A percentile compares a stretch with the other conserved stretches of the same genome.
These are phyloP conservation scores for Colaptes auratus DNA, from an alignment of 2,113 vertebrate genomes.

Conservation along the genomic window DNA sequence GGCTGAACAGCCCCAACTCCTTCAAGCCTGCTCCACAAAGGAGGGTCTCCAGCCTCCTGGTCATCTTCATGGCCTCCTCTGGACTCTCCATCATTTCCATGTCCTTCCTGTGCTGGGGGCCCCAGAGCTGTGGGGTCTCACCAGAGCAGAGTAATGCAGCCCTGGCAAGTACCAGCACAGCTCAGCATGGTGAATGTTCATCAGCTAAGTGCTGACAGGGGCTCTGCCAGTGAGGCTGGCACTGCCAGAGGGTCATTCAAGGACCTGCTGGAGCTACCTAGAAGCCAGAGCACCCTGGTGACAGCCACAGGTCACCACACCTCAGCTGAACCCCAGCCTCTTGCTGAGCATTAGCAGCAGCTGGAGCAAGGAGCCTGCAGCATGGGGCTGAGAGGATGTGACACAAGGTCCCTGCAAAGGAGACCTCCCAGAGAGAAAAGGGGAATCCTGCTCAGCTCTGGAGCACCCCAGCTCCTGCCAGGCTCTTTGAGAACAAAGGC, in stretches of 20 bases:
- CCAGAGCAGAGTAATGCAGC: neutral
- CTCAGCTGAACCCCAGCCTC: neutral
- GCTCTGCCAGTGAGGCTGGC: neutral
- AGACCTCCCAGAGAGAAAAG: neutral
- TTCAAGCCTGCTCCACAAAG: too few relatives aligned
- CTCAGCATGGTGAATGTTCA: neutral
- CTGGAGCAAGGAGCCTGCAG: neutral
- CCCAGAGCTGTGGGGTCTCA: too few relatives aligned
- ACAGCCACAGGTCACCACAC: neutral
- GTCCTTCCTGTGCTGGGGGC: too few relatives aligned
- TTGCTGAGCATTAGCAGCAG: neutral
- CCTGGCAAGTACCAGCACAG: neutral
- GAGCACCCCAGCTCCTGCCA: neutral
- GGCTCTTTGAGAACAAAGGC: neutral
- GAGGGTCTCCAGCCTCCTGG: too few relatives aligned
- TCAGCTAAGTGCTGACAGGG: neutral
- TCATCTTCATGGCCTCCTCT: too few relatives aligned
- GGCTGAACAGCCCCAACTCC: too few relatives aligned
- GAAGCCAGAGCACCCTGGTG: neutral
- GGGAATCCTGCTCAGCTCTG: neutral
- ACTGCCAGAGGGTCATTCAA: neutral
- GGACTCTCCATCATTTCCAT: too few relatives aligned
- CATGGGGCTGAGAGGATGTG: fast-evolving
- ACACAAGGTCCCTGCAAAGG: neutral
- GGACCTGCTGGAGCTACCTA: neutral